Evolutionary conservation across 2,797 vertebrate genomes (phyloP).

Genomic region (Semotilus atromaculatus): DNA sequence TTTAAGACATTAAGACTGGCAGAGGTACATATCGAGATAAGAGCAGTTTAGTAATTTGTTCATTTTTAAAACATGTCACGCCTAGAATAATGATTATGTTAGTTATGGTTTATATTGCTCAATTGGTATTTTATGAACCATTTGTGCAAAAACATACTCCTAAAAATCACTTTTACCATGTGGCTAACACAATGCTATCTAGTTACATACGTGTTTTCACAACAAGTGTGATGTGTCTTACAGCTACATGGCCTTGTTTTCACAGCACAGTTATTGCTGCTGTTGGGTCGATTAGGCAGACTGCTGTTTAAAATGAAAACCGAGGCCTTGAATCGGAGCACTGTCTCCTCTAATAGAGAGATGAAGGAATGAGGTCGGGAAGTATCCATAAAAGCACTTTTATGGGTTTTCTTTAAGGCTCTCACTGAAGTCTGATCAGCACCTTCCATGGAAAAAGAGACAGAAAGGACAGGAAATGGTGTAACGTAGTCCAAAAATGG

Average conservation of each 20-base stretch:
- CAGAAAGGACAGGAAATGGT: slow-evolving; percentile 85
- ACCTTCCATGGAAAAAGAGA: slow-evolving; percentile 85
- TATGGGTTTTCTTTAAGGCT: slow-evolving; percentile 84
- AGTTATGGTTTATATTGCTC: slow-evolving; percentile 40
- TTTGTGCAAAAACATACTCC: not conserved
- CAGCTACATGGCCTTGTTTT: slow-evolving; percentile 53
- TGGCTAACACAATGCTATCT: slow-evolving; percentile 12
- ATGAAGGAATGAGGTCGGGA: slow-evolving; percentile 77
- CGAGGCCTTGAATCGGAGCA: slow-evolving; percentile 80
- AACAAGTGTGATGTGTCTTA: slow-evolving; percentile 39
- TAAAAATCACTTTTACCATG: slow-evolving; percentile 8
- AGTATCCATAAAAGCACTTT: slow-evolving; percentile 88
- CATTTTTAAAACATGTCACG: slow-evolving; percentile 50
- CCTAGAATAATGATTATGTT: slow-evolving; percentile 24
- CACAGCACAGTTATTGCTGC: slow-evolving; percentile 49
- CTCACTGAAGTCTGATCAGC: slow-evolving; percentile 72
- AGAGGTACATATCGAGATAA: slow-evolving; percentile 53
- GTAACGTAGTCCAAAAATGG: slow-evolving; percentile 83
- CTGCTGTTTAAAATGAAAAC: slow-evolving; percentile 83
- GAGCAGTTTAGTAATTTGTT: slow-evolving; percentile 38
- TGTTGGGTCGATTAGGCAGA: slow-evolving; percentile 77
- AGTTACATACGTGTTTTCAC: slow-evolving; percentile 28
- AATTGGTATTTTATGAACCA: not conserved
- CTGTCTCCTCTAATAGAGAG: slow-evolving; percentile 89
- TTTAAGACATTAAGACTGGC: slow-evolving; percentile 38